These are phyloP conservation scores for Hyperoodon ampullatus DNA, from an alignment of 2,113 vertebrate genomes.

Conservation along the genomic window DNA sequence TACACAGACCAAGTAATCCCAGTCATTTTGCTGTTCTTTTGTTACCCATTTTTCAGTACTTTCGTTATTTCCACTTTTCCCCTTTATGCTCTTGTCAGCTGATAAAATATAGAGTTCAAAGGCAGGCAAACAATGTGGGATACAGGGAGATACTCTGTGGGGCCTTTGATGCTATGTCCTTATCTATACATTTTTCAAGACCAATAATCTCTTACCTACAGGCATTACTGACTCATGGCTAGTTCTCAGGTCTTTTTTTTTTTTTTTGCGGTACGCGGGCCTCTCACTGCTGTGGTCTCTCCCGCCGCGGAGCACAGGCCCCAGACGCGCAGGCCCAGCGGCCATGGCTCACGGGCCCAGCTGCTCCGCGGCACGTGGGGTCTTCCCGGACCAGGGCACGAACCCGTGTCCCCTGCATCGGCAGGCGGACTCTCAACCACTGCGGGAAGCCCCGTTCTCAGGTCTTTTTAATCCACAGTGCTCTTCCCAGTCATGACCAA, in stretches of 20 bases:
- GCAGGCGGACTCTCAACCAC: too few relatives aligned
- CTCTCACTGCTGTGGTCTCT: too few relatives aligned
- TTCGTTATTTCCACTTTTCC: background rate
- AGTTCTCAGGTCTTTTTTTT: background rate
- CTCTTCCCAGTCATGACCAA: background rate
- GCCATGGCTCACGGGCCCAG: too few relatives aligned
- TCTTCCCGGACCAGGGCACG: accelerated
- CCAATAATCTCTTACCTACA: background rate
- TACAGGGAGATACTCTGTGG: background rate
- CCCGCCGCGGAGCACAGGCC: too few relatives aligned
- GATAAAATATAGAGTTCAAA: background rate
- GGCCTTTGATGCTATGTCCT: background rate
- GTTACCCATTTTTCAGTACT: background rate
- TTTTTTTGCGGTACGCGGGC: too few relatives aligned
- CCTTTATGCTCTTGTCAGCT: background rate
- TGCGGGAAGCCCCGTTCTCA: background rate
- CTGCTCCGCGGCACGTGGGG: too few relatives aligned
- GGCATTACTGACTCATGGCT: background rate
- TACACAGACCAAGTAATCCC: background rate
- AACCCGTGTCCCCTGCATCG: too few relatives aligned
- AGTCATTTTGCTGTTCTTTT: background rate
- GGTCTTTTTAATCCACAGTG: background rate
- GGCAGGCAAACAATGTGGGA: background rate
- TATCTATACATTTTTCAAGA: background rate
- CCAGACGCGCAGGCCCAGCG: accelerated